Base-by-base conservation (phyloP, 2,797 vertebrate genomes). In the Chaetodon trifasciatus region DNA sequence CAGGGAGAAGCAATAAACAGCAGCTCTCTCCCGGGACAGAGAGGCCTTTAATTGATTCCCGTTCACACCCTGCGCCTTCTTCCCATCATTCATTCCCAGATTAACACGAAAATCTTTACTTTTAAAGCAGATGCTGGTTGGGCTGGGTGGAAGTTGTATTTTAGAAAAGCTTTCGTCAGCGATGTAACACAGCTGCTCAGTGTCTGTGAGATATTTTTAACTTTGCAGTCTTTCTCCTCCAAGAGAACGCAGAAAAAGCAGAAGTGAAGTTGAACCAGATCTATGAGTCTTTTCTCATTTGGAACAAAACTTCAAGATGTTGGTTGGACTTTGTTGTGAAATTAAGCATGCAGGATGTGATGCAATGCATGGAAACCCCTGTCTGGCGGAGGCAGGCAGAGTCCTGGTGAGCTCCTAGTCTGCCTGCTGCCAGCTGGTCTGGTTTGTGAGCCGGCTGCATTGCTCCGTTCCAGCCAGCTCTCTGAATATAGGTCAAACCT, bases 401-500 rank as follows among this genome's bases (percentile, higher is more conserved):
- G 79, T 88, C 74, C 56, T 83, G 63, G 84, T 86, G 74, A 83
- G 83, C 40, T 39, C 44, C 58, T 76, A 74, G 76, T 83, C 71
- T 35, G 19, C 58, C 70, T 32, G 64, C 82, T 89, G 90, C 83
- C 90, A 89, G 91, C 89, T 86, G 93, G 88, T 92, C 92, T 85
- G 73, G 55, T 80, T 90, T 87, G 78, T 90, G 65, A 85, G 83
- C 44, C 1, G 64, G 83, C 84, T 82, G 81, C 82, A 23, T 81
- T 68, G 72, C 88, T 81, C 74, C 8, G 76, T 83, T 85, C 80
- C 53, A 76, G 90, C 84, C 86, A 84, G 79, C 52, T 74, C 76
- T 76, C 37, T 46, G 83, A 93, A 95, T 94, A 78, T 93, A 93
- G 94, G 94, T 94, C 93, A 95, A 74, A 92, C 82, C 72, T 81